A percentile compares a stretch with the other conserved stretches of the same genome.
These are phyloP conservation scores for Troides helena DNA, from an alignment of 2,888 invertebrate genomes.

Conservation along the genomic window DNA sequence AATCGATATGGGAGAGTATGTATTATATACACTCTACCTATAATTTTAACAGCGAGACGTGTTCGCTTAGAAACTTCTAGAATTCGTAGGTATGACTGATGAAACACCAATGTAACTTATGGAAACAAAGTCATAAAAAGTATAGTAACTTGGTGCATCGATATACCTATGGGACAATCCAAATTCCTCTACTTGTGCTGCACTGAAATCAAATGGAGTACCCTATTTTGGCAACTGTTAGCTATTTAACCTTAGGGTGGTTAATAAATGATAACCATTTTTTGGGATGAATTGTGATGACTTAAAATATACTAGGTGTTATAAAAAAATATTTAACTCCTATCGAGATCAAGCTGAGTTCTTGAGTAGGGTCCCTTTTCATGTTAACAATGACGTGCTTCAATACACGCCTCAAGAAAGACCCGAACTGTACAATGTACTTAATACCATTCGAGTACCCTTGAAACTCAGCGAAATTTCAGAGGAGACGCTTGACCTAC, in stretches of 20 bases:
- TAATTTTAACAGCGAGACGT: no score
- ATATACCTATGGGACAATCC: no score
- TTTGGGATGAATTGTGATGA: background rate
- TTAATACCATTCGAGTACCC: slow-evolving; percentile 25
- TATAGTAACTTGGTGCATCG: no score
- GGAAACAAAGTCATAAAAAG: no score
- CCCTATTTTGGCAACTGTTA: no score
- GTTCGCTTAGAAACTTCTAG: no score
- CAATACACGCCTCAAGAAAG: slow-evolving; percentile 24
- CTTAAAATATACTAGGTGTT: background rate
- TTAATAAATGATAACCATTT: background rate
- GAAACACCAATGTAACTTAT: background rate
- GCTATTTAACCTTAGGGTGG: no score
- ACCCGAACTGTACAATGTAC: slow-evolving; percentile 25
- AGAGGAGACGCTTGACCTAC: slow-evolving; percentile 25
- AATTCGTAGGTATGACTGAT: background rate
- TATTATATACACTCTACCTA: no score
- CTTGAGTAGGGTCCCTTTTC: slow-evolving; percentile 7
- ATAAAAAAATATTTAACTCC: slow-evolving; percentile 5
- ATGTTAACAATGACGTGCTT: slow-evolving; percentile 24
- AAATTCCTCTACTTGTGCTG: no score
- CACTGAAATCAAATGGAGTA: no score
- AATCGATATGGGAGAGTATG: no score
- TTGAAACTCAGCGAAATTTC: slow-evolving; percentile 27
- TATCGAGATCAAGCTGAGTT: slow-evolving; percentile 11